These are phyloP conservation scores for Typhlichthys subterraneus DNA, from an alignment of 2,797 vertebrate genomes.

Conservation along the genomic window DNA sequence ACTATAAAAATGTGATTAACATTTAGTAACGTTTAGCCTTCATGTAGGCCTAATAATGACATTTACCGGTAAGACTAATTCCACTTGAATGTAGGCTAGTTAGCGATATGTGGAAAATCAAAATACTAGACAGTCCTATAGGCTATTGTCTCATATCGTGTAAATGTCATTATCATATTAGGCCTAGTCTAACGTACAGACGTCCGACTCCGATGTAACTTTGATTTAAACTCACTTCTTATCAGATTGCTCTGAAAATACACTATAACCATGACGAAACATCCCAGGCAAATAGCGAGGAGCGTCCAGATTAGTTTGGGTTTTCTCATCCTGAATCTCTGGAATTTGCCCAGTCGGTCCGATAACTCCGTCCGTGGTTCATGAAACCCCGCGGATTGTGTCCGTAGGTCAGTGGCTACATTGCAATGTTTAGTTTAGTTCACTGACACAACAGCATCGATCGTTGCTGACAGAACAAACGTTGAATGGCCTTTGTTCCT, in stretches of 20 bases:
- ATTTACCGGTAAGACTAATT: too few relatives aligned
- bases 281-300: conserved; percentile 80
- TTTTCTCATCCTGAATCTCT: conserved; percentile 78
- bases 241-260: conserved; percentile 83
- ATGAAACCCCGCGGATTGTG: conserved; percentile 13
- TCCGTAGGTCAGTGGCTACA: background rate
- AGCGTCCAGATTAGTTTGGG: conserved; percentile 72
- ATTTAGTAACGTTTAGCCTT: too few relatives aligned
- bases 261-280: conserved; percentile 79
- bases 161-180: too few relatives aligned
- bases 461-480: conserved; percentile 12
- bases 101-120: too few relatives aligned
- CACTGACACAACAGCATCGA: conserved; percentile 42
- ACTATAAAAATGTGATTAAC: too few relatives aligned
- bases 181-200: too few relatives aligned
- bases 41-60: too few relatives aligned
- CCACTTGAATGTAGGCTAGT: too few relatives aligned
- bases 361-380: conserved; percentile 31
- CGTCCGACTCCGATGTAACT: too few relatives aligned
- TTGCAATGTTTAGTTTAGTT: background rate
- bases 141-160: too few relatives aligned
- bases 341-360: conserved; percentile 24
- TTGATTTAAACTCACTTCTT: conserved; percentile 74
- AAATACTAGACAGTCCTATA: too few relatives aligned
- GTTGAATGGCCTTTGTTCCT: conserved; percentile 33